A percentile compares a stretch with the other conserved stretches of the same genome.
phyloP scores from a whole-genome alignment of 2,888 invertebrate genomes.

The Calameuta filiformis region DNA sequence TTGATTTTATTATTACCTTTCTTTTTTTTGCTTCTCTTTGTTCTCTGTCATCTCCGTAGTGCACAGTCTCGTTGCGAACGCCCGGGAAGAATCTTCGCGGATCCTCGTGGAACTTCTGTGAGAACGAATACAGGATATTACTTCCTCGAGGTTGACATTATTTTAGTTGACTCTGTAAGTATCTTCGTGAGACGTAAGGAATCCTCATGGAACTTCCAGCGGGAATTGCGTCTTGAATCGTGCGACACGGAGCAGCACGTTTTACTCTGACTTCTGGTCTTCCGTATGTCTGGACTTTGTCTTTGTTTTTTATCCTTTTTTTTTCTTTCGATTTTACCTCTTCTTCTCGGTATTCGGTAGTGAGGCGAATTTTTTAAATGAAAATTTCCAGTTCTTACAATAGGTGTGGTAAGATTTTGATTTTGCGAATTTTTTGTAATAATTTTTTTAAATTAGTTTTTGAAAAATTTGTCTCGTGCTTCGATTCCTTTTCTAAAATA shows the following conservation, averaged over 20 bases:
- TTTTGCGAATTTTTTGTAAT: neutral
- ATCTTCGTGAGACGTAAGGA: neutral
- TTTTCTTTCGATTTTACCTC: too few species aligned
- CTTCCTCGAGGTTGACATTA: conserved; percentile 13
- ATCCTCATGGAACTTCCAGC: neutral
- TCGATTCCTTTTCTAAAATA: neutral
- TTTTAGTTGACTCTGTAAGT: conserved; percentile 19
- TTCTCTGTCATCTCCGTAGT: neutral
- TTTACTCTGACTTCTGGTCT: neutral
- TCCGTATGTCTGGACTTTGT: neutral
- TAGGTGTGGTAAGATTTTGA: neutral
- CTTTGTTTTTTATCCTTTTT: neutral
- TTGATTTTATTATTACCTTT: neutral
- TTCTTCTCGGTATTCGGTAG: too few species aligned
- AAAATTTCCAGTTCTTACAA: neutral
- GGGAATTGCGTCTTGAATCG: neutral
- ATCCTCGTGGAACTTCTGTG: too few species aligned
- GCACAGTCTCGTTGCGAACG: neutral
- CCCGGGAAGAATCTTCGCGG: neutral
- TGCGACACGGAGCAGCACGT: neutral
- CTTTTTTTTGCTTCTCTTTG: neutral
- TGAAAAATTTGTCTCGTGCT: too few species aligned
- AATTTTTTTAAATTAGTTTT: neutral
- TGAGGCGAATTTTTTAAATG: too few species aligned
- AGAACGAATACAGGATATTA: too few species aligned